Evolutionary conservation across 2,113 vertebrate species (phyloP), one percentile per base, ranked within the genome.

Genomic region (Turnix velox): DNA sequence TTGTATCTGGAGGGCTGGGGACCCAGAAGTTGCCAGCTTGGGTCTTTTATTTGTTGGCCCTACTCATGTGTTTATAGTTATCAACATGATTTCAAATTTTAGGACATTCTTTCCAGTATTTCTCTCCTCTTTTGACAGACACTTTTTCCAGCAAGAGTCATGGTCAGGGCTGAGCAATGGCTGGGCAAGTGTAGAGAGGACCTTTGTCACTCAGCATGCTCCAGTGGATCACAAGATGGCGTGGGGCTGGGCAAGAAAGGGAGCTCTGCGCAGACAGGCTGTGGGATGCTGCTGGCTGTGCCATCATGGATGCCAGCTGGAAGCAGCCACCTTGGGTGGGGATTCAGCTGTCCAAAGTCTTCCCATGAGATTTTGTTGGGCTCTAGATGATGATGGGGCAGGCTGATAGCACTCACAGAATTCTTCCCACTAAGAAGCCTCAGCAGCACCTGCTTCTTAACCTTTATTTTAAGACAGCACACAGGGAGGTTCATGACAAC

Each of bases 111-210:
- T 79, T 40, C 39, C 63, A 73, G 3, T 83, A 62, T 73, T 95
- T 42, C 52, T 68, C 39, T 92, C 57, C 25, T 74, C 81, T 72
- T 59, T 19, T 89, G 61, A 84, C 69, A 79, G 55, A 62, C 1
- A 2, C 77, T 74, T 75, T 45, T 94, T 76, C 86, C 72, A 93
- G 37, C 48, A 49, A 65, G 4, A 18, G 10, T 7, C 7, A 9
- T 18, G 10, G 7, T 25, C 2, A 0, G 46, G 22, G 33, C 40
- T 59, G 30, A 20, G 69, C 1, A 0, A 9, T 9, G 15, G 1
- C 63, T 42, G 58, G 23, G 17, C 0, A 1, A 33, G 31, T 0
- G 1, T 31, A 23, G 46, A 58, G 52, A 19, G 40, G 33, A 63
- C 37, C 27, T 14, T 39, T 12, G 22, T 52, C 6, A 39, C 31